Base-by-base conservation (phyloP, 2,113 vertebrate genomes). In the Trogon melanurus region DNA sequence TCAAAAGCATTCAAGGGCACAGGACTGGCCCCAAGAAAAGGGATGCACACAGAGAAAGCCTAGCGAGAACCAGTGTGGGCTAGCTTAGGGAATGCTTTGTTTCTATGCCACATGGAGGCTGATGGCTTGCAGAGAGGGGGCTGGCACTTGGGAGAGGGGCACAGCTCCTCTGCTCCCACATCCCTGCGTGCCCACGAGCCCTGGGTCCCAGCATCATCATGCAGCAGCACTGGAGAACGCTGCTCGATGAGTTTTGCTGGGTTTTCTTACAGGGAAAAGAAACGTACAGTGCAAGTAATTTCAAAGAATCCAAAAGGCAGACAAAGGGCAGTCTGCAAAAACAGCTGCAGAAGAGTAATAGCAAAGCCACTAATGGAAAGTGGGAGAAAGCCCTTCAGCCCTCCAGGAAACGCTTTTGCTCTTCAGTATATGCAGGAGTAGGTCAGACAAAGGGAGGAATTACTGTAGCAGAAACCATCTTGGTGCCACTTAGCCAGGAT, bases 381-480 rank as follows among this genome's bases (percentile, higher is more conserved):
- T 74, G 54, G 76, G 95, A 53, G 89, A 94, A 93, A 79, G 95
- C 72, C 58, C 88, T 93, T 94, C 64, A 61, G 82, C 69, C 92
- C 93, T 91, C 56, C 85, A 91, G 95, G 89, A 95, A 92, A 83
- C 44, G 26, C 66, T 95, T 88, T 36, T 16, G 36, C 88, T 87
- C 93, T 96, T 96, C 53, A 95, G 54, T 57, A 64, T 26, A 27
- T 70, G 47, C 81, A 56, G 47, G 50, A 92, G 20, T 47, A 66
- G 71, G 36, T 48, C 85, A 72, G 74, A 96, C 91, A 96, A 96
- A 93, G 61, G 11, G 18, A 38, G 25, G 36, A 93, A 92, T 88
- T 95, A 94, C n/a, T 90, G 89, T 86, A 89, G 90, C 96, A 91
- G 72, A 85, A 96, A 89, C 45, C 86, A 88, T 86, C 86, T 64